A percentile compares a stretch with the other conserved stretches of the same genome.
Evolutionary conservation across 1,140 invertebrate genomes (phyloP).

Genomic region (Metopolophium dirhodum): DNA sequence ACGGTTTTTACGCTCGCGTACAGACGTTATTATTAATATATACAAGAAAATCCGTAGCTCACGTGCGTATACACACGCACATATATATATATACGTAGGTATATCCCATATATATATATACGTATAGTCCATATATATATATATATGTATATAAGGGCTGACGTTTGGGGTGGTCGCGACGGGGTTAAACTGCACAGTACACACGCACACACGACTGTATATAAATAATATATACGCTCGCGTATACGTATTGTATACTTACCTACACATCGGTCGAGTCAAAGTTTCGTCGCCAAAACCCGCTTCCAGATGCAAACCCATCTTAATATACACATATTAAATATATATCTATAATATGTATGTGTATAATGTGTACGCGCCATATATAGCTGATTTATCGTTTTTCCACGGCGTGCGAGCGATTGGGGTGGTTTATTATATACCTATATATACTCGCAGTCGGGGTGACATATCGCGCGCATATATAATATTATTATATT

Average conservation of each 20-base stretch:
- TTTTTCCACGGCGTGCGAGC: not conserved
- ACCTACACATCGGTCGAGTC: not conserved
- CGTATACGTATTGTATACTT: conserved; percentile 7
- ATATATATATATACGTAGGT: no score
- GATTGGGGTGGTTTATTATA: conserved; percentile 5
- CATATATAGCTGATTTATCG: not conserved
- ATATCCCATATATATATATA: no score
- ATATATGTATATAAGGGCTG: no score
- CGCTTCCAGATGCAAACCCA: not conserved
- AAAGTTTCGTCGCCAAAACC: conserved; percentile 6
- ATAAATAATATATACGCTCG: not conserved
- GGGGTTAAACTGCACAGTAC: not conserved
- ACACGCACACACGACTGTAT: not conserved
- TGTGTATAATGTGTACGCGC: no score
- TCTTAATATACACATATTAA: not conserved
- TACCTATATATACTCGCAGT: not conserved
- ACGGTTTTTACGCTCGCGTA: not conserved
- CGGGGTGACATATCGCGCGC: not conserved
- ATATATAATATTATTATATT: conserved; percentile 10
- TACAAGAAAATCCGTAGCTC: not conserved
- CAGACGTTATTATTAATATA: conserved; percentile 9
- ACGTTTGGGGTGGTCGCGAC: not conserved
- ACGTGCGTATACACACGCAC: no score
- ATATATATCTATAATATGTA: not conserved
- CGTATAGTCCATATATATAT: no score